Base-by-base conservation (phyloP, 2,888 invertebrate genomes). In the Dolichomitus sp. region DNA sequence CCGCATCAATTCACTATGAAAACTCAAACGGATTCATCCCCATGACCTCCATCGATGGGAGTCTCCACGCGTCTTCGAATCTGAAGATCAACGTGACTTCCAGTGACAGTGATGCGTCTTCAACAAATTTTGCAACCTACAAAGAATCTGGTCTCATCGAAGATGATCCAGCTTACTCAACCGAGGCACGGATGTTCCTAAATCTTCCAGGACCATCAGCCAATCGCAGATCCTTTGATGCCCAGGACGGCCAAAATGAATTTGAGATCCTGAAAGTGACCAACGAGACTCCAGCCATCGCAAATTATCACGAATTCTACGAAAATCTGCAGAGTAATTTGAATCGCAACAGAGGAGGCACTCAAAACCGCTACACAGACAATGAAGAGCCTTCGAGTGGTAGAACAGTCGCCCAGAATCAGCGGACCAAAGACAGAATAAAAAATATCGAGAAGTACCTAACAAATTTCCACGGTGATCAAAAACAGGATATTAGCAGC, bases 231-330 rank as follows among this genome's bases (percentile, higher is more conserved):
- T 92, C 91, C 0, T 93, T 90, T 75, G 87, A 91, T 61, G 68
- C 84, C 9, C 89, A 89, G 48, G 88, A 87, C 2, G 85, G 80
- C 2, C 89, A 86, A 33, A 91, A 90, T 78, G 92, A 92, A 17
- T 92, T 93, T 73, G 93, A 93, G 75, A 69, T 93, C 37, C 87
- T 93, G 2, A 93, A 92, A 83, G 92, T 93, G 23, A 90, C 84
- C 14, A 92, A 93, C 61, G 86, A 92, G 42, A 93, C 93, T 0
- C 93, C 93, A 0, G 88, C 89, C 2, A 87, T 93, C 0, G 93
- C 93, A 6, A 91, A 91, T 85, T 93, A 93, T 42, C 88, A 90
- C 11, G 88, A 91, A 7, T 91, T 91, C 68, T 92, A 92, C 72
- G 89, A 91, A 9, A 90, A 91, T 23, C 50, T 89, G 1, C 85